Conservation (phyloP, 2,888 invertebrate genomes). For the Leptogaster cylindrica region DNA sequence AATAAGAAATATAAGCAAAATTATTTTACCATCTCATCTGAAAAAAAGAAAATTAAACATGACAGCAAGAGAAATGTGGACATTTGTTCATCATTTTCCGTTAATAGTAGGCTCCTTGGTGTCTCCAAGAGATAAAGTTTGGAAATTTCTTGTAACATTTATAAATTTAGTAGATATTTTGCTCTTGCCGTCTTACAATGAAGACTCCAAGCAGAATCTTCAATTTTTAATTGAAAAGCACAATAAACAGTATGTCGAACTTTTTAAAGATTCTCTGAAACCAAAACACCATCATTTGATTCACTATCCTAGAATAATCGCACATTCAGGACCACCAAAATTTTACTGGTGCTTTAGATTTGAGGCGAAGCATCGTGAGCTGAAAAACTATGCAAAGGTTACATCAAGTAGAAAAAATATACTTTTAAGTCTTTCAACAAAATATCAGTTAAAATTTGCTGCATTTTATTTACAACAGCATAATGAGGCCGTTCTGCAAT, state of each 20-base stretch:
- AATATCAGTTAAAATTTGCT: too few species aligned
- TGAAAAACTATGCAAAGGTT: constrained; percentile 10
- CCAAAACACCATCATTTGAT: constrained; percentile 31
- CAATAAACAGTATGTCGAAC: background rate
- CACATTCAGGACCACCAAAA: background rate
- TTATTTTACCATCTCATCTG: background rate
- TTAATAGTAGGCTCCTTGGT: background rate
- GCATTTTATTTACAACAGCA: too few species aligned
- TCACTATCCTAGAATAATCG: constrained; percentile 1
- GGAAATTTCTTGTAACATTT: too few species aligned
- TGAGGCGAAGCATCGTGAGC: constrained; percentile 20
- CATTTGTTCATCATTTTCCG: background rate
- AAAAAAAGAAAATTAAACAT: constrained; percentile 4
- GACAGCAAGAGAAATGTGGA: background rate
- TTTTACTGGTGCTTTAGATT: constrained; percentile 19
- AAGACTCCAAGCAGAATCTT: background rate
- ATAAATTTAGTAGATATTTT: too few species aligned
- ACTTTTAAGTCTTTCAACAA: background rate
- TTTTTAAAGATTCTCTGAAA: constrained; percentile 21
- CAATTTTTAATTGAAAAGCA: background rate
- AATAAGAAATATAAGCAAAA: constrained; percentile 5
- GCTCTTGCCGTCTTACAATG: background rate
- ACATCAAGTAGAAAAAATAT: background rate
- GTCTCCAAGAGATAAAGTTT: too few species aligned
- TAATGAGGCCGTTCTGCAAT: too few species aligned